Evolutionary conservation across 2,888 invertebrate genomes (phyloP), one percentile per base, ranked within the genome.

Genomic region (Chaetogeoica ovagalla): DNA sequence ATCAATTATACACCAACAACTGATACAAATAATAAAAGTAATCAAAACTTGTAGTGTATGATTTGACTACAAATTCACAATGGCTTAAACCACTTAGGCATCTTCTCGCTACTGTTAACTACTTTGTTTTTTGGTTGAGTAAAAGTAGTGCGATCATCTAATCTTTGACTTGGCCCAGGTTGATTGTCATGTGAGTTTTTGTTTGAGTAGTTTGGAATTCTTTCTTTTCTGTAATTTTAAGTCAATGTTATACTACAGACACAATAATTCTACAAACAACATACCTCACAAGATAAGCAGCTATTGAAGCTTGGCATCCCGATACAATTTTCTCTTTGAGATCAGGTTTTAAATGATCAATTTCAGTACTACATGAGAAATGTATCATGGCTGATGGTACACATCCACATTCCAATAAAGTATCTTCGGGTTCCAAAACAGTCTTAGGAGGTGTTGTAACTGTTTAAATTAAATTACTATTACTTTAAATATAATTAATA

Each of bases 401-500:
- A 85, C 92, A 92, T 84, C 91, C 90, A 15, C 91, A 89, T 85
- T 94, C 92, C 15, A 92, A 85, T 74, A 95, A 87, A n/a, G 90
- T 90, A 83, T 88, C 88, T 77, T 89, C 87, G 11, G 89, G 87
- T 65, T 90, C 87, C 65, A 96, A 87, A 82, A 91, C 87, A 83
- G 88, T 89, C 86, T 93, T 94, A 15, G 95, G 92, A n/a, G 96
- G 96, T 21, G 94, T 91, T 59, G 92, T 92, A 88, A 93, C 95
- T 95, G 86, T 83, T 87, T 87, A 83, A 55, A 82, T 82, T 74
- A 71, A 83, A 76, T 62, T 37, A 74, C 73, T 71, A 77, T 82
- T 19, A 82, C 82, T 72, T 63, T 68, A 68, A 81, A 83, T 6
- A 68, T 57, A 77, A n/a, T 48, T 21, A 55, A 6, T 15, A 48